Percentiles rank a stretch among this genome's conserved stretches.
These are phyloP conservation scores for Aphyosemion australe DNA, from an alignment of 2,113 vertebrate genomes.

Conservation along the genomic window DNA sequence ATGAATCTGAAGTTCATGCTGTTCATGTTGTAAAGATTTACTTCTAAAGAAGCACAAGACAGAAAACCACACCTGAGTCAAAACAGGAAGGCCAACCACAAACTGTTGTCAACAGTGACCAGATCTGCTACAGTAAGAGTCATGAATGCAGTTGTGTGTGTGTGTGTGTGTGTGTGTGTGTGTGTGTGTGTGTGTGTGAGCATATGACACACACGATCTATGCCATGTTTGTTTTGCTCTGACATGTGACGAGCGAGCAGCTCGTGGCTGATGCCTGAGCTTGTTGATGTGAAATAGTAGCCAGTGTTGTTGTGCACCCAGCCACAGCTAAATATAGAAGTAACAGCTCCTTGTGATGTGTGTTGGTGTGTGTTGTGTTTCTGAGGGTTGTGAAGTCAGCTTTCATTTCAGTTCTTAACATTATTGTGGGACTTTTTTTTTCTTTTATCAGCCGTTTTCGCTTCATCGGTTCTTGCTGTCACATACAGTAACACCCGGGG, in stretches of 20 bases:
- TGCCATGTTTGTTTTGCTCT: conserved; percentile 43
- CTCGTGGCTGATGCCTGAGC: conserved; percentile 59
- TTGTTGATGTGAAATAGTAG: conserved; percentile 68
- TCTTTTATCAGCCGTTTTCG: conserved; percentile 7
- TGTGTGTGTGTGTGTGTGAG: conserved; percentile 32
- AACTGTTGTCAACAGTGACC: conserved; percentile 56
- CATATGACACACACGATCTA: conserved; percentile 59
- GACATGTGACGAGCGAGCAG: conserved; percentile 57
- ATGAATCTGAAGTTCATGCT: conserved; percentile 19
- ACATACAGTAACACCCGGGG: conserved; percentile 23
- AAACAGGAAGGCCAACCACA: conserved; percentile 62
- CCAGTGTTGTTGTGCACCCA: conserved; percentile 59
- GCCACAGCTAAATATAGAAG: conserved; percentile 68
- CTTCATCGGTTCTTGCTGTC: conserved; percentile 10
- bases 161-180: conserved; percentile 9
- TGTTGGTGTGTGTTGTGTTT: conserved; percentile 60
- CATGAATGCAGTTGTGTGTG: conserved; percentile 44
- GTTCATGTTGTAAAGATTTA: conserved; percentile 47
- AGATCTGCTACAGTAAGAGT: conserved; percentile 54
- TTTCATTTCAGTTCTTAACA: conserved; percentile 37
- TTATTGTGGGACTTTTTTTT: conserved; percentile 28
- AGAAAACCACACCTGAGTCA: conserved; percentile 70
- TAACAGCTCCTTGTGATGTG: conserved; percentile 56
- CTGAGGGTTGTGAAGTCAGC: conserved; percentile 37
- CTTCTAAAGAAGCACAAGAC: conserved; percentile 44